phyloP scores from a whole-genome alignment of 2,797 vertebrate genomes.

The Dendrocincla fuliginosa region DNA sequence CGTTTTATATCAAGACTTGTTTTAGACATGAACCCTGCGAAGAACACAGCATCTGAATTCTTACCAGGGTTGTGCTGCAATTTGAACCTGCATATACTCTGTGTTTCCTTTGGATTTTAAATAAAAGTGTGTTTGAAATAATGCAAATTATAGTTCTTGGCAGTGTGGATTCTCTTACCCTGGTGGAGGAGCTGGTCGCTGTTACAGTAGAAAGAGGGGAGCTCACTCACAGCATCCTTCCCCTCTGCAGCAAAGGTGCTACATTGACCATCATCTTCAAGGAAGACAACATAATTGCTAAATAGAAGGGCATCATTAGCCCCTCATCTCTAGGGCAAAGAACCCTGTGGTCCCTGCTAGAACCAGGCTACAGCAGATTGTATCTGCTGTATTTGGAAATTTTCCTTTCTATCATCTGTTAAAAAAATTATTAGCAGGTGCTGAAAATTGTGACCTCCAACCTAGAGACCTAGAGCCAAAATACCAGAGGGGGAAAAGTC shows the following conservation, averaged over 20 bases:
- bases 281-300: background rate
- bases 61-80: accelerated
- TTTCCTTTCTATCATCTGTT: constrained; percentile 60
- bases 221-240: background rate
- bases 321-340: constrained; percentile 11
- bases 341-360: background rate
- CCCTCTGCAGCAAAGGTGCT: background rate
- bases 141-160: background rate
- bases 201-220: background rate
- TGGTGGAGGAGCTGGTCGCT: accelerated
- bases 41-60: background rate
- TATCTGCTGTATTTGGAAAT: constrained; percentile 27
- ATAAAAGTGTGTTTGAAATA: background rate
- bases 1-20: background rate
- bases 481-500: constrained; percentile 46
- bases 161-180: background rate
- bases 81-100: background rate
- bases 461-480: constrained; percentile 42
- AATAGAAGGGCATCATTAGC: background rate
- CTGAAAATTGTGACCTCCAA: constrained; percentile 23
- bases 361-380: constrained; percentile 40
- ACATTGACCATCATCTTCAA: background rate
- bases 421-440: constrained; percentile 68
- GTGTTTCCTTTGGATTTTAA: background rate
- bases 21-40: background rate